Base-by-base conservation (phyloP, 2,113 vertebrate genomes). In the Origma solitaria region DNA sequence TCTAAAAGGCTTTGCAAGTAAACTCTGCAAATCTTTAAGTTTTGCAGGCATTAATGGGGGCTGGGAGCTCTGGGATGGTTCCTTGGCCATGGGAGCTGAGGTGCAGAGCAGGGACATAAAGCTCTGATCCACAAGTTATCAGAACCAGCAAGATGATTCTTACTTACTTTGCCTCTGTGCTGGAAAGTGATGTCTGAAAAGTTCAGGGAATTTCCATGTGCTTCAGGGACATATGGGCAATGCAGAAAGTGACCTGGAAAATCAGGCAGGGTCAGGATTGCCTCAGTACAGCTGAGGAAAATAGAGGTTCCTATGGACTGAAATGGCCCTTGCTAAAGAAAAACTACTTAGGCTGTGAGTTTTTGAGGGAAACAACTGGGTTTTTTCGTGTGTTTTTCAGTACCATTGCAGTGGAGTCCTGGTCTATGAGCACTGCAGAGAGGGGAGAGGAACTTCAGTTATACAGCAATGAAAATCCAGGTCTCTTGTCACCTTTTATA, bases 1-100 rank as follows among this genome's bases (percentile, higher is more conserved):
- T 97, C 97, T 98, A 98, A 98, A 97, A 98, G 97, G 97, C 95
- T 96, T 97, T 97, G 96, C 95, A 96, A 97, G 97, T 97, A 98
- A 98, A 97, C 94, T 95, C 95, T 97, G 96, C 93, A 97, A 97
- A 97, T 97, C 96, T 97, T 94, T 96, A 96, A 88, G 96, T 94
- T 95, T 89, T 33, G 25, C 83, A 94, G 91, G 62, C 91, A 88
- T 95, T 90, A 82, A 71, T 78, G 96, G 95, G 93, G 96, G 90
- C 40, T 92, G 92, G 96, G 94, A 91, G 25, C 19, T 78, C 54
- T 90, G 95, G 88, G 94, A 30, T 60, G 18, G 4, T 37, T 93
- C 75, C 82, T 86, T 2, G 20, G 73, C 86, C 66, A n/a, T 10
- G 31, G 38, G 62, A 80, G 56, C 82, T 69, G 51, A 78, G 87